Percentiles rank a stretch among this genome's conserved stretches.
phyloP scores from a whole-genome alignment of 2,113 vertebrate species.

The Balaenoptera acutorostrata region DNA sequence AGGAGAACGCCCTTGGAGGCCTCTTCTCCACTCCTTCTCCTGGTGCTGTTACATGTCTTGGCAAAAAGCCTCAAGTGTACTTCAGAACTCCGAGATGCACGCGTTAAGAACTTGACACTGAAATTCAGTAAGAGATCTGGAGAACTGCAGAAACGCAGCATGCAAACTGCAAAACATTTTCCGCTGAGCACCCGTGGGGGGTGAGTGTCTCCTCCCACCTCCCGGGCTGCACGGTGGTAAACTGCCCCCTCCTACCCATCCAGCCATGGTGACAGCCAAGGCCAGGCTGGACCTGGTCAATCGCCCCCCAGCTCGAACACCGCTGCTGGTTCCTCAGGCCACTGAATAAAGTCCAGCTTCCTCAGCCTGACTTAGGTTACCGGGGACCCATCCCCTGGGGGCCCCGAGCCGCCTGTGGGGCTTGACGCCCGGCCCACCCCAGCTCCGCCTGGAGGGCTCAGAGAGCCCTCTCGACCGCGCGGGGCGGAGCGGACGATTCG shows the following conservation, averaged over 20 bases:
- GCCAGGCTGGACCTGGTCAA: background rate
- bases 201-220: background rate
- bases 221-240: background rate
- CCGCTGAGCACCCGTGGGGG: too few species aligned
- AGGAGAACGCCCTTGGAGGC: background rate
- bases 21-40: background rate
- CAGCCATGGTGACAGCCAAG: background rate
- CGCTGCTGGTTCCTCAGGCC: background rate
- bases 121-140: background rate
- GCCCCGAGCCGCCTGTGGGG: background rate
- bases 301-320: background rate
- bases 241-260: background rate
- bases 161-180: background rate
- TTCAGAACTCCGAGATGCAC: background rate
- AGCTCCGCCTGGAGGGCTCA: background rate
- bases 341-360: too few species aligned
- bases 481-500: too few species aligned
- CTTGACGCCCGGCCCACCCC: too few species aligned
- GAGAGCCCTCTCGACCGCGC: background rate
- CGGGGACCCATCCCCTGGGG: accelerated
- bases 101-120: background rate
- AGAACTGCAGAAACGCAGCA: background rate
- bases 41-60: background rate
- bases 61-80: background rate
- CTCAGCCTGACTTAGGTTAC: too few species aligned